phyloP scores from a whole-genome alignment of 2,113 vertebrate genomes.

The Melanerpes aurifrons region DNA sequence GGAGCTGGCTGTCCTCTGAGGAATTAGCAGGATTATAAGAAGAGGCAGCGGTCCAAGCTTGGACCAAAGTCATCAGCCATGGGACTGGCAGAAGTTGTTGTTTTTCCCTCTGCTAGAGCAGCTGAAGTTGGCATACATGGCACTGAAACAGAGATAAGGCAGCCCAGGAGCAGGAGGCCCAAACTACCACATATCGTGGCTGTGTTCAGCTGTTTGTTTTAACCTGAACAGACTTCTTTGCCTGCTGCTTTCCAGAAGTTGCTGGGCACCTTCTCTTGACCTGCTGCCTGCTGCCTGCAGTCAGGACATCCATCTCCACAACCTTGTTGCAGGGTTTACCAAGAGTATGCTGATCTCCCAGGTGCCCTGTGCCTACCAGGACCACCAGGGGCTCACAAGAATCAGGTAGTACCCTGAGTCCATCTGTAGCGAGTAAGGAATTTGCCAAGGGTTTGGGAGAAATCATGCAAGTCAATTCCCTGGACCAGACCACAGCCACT shows the following conservation, averaged over 20 bases:
- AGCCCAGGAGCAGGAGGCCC: not conserved
- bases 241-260: not conserved
- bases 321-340: not conserved
- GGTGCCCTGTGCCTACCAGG: not conserved
- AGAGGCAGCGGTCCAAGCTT: not conserved
- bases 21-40: constrained; percentile 56
- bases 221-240: not conserved
- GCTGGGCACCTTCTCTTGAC: not conserved
- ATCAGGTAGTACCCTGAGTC: not conserved
- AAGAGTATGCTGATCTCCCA: not conserved
- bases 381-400: not conserved
- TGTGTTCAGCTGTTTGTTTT: not conserved
- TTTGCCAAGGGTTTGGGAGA: not conserved
- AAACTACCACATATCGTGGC: not conserved
- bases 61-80: not conserved
- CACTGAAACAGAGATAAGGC: not conserved
- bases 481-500: not conserved
- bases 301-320: not conserved
- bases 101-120: not conserved
- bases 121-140: not conserved
- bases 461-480: not conserved
- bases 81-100: constrained; percentile 13
- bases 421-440: not conserved
- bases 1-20: not conserved
- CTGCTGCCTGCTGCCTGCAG: not conserved